Evolutionary conservation across 35 echinoderm and acorn worm genomes (phyloP).

Genomic region (Hemicentrotus pulcherrimus): DNA sequence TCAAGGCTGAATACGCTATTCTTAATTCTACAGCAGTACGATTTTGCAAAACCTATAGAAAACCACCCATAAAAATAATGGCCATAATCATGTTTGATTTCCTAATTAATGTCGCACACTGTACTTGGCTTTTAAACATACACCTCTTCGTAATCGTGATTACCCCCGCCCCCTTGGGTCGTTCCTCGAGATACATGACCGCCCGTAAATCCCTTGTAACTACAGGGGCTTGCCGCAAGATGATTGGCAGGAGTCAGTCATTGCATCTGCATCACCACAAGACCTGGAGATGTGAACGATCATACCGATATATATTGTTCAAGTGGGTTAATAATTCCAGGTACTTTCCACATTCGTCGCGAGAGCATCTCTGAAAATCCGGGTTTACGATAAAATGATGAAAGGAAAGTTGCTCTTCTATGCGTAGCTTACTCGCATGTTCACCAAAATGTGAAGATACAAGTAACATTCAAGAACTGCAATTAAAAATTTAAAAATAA

Average conservation of each 20-base stretch:
- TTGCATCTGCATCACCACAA: background rate
- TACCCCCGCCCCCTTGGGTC: background rate
- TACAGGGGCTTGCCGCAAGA: background rate
- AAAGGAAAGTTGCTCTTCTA: background rate
- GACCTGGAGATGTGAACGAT: background rate
- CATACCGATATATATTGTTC: background rate
- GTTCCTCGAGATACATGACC: background rate
- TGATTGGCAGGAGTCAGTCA: background rate
- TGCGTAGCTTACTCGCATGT: too few relatives aligned
- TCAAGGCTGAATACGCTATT: too few relatives aligned
- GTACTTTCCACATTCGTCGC: background rate
- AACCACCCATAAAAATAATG: background rate
- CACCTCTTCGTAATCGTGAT: background rate
- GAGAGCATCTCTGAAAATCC: background rate
- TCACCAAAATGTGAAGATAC: too few relatives aligned
- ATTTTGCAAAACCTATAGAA: too few relatives aligned
- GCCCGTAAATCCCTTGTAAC: conserved; percentile 16
- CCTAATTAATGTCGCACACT: background rate
- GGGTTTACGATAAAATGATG: background rate
- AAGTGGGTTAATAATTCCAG: conserved; percentile 11
- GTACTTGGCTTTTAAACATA: background rate
- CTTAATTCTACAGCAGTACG: too few relatives aligned
- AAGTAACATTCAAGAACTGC: too few relatives aligned
- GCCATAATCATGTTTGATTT: background rate
- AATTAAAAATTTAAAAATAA: too few relatives aligned